phyloP scores from a whole-genome alignment of 2,888 invertebrate genomes.

The Halocaridina rubra region DNA sequence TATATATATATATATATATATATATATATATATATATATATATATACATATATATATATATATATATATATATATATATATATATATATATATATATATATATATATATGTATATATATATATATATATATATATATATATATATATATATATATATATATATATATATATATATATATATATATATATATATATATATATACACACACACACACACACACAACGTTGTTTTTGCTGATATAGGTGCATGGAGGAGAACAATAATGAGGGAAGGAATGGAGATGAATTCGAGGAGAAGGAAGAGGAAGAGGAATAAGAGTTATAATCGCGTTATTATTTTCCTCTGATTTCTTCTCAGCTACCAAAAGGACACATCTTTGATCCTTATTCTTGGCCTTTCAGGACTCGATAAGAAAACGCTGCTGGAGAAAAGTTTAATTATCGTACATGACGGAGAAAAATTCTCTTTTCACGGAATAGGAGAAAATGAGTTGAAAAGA shows the following conservation, averaged over 20 bases:
- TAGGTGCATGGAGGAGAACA: not conserved
- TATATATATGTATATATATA: not conserved
- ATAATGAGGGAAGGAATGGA: not conserved
- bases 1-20: slow-evolving; percentile 1
- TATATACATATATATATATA: not conserved
- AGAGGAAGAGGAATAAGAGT: not conserved
- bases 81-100: not conserved
- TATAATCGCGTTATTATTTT: too few species aligned
- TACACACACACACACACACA: too few species aligned
- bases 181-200: not conserved
- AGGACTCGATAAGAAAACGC: too few species aligned
- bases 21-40: not conserved
- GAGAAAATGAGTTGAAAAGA: too few species aligned
- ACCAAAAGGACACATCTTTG: too few species aligned
- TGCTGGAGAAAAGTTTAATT: too few species aligned
- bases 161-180: slow-evolving; percentile 5
- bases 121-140: not conserved
- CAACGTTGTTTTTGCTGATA: too few species aligned
- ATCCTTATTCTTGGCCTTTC: too few species aligned
- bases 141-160: not conserved
- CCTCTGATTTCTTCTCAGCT: too few species aligned
- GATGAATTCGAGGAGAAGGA: not conserved
- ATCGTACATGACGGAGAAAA: too few species aligned
- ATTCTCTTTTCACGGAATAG: too few species aligned
- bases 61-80: not conserved